Evolutionary conservation across 2,797 vertebrate genomes (phyloP), one percentile per base, ranked within the genome.

Genomic region (Labeo calbasu): DNA sequence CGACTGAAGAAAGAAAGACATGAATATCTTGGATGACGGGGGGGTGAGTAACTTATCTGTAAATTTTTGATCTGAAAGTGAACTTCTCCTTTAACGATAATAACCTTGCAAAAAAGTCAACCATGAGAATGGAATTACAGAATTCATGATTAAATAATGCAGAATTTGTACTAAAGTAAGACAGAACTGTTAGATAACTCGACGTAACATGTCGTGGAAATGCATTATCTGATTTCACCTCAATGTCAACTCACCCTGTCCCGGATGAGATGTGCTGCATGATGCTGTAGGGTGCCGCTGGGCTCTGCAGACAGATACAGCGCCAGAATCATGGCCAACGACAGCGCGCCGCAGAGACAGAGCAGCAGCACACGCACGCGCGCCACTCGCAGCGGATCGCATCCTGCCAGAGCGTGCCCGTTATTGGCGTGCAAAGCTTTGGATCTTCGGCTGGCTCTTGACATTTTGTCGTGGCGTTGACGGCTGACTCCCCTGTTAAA

Each of bases 291-390:
- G 82, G 73, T 87, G 2, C 36, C 36, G 46, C 28, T 36, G 10
- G 91, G 76, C 78, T 94, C 92, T 55, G 89, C 92, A 66, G 92
- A 94, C 90, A 95, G 87, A 85, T 94, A 94, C 4, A 94, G 63
- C 0, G 93, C 93, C 70, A 96, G 87, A 15, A 93, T 84, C 87
- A 94, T 84, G 2, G 93, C 90, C 83, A 95, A 85, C 63, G 93
- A 85, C 87, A 96, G 88, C 1, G 91, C 90, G 50, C 91, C 91
- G 85, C 94, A 69, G 21, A 95, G 90, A n/a, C 94, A 93, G 21
- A 93, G 61, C 65, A 94, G 72, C 87, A 95, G 90, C 0, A 92
- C 86, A 15, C 94, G 94, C 72, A 90, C 89, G 4, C 92, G 88
- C 43, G 89, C 90, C 86, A 89, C 85, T 63, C 90, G 77, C 46